phyloP scores from a whole-genome alignment of 2,797 vertebrate species.

The Menidia menidia region DNA sequence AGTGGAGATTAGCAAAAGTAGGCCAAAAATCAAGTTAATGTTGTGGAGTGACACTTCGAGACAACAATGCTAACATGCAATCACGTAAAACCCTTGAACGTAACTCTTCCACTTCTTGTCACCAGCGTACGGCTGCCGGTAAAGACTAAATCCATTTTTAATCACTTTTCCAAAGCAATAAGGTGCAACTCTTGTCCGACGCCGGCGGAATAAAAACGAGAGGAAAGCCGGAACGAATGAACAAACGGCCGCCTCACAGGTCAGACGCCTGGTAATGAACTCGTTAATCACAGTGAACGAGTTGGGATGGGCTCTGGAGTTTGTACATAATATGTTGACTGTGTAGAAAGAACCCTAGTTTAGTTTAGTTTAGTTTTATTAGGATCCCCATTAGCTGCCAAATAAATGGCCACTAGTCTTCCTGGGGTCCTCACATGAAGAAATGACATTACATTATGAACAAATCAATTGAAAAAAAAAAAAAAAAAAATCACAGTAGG shows the following conservation, averaged over 20 bases:
- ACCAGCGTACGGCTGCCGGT: slow-evolving; percentile 5
- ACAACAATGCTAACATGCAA: too few species aligned
- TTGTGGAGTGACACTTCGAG: neutral
- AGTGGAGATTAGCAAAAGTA: neutral
- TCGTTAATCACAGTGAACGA: slow-evolving; percentile 36
- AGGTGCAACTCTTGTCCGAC: slow-evolving; percentile 24
- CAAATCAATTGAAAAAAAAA: too few species aligned
- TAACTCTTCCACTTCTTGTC: neutral
- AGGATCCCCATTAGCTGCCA: too few species aligned
- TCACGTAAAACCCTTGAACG: neutral
- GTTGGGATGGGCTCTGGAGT: slow-evolving; percentile 13
- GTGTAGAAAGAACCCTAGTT: too few species aligned
- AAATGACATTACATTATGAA: too few species aligned
- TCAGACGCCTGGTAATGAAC: slow-evolving; percentile 44
- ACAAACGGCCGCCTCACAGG: slow-evolving; percentile 17
- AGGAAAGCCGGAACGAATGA: neutral
- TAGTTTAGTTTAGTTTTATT: too few species aligned
- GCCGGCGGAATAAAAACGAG: slow-evolving; percentile 38
- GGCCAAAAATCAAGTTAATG: neutral
- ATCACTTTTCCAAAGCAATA: slow-evolving; percentile 39
- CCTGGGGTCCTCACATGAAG: too few species aligned
- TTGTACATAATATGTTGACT: too few species aligned
- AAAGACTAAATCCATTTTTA: slow-evolving; percentile 8
- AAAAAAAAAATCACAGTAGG: too few species aligned
- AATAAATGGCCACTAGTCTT: too few species aligned